Conservation (phyloP, 2,113 vertebrate species). For the Oryzias melastigma region DNA sequence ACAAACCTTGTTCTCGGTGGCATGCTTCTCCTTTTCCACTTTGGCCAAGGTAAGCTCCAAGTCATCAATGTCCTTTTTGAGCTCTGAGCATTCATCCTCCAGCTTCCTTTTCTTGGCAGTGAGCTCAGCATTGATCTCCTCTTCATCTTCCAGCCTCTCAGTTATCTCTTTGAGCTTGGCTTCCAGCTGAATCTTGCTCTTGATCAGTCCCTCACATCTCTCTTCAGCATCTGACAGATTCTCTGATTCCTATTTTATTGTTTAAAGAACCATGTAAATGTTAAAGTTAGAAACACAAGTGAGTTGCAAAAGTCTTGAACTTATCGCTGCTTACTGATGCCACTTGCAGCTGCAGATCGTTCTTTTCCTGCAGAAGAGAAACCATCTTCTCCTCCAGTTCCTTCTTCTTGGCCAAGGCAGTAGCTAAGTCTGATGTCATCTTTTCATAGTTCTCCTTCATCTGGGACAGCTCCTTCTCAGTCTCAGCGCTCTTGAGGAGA, state of each 20-base stretch:
- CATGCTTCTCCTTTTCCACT: constrained; percentile 73
- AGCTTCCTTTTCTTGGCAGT: constrained; percentile 84
- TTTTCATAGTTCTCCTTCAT: constrained; percentile 87
- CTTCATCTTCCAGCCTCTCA: constrained; percentile 82
- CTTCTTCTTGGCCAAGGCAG: constrained; percentile 77
- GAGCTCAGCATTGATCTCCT: constrained; percentile 82
- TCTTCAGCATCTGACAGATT: constrained; percentile 87
- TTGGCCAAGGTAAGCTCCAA: constrained; percentile 71
- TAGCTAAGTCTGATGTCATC: constrained; percentile 80
- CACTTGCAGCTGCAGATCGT: constrained; percentile 77
- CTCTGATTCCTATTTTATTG: constrained; percentile 79
- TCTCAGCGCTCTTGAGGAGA: constrained; percentile 78
- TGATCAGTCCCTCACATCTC: constrained; percentile 85
- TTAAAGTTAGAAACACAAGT: background rate
- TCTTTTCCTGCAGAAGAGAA: constrained; percentile 74
- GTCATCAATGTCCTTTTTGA: constrained; percentile 70
- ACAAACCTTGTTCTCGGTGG: constrained; percentile 64
- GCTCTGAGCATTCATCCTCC: constrained; percentile 80
- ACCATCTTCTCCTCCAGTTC: constrained; percentile 79
- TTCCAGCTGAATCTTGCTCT: constrained; percentile 84
- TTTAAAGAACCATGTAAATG: background rate
- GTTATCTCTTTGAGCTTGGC: constrained; percentile 82
- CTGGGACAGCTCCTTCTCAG: constrained; percentile 86
- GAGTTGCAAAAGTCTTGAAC: background rate
- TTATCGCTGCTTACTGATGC: constrained; percentile 59